Evolutionary conservation across 2,888 invertebrate genomes (phyloP).

Genomic region (Synanthedon vespiformis): DNA sequence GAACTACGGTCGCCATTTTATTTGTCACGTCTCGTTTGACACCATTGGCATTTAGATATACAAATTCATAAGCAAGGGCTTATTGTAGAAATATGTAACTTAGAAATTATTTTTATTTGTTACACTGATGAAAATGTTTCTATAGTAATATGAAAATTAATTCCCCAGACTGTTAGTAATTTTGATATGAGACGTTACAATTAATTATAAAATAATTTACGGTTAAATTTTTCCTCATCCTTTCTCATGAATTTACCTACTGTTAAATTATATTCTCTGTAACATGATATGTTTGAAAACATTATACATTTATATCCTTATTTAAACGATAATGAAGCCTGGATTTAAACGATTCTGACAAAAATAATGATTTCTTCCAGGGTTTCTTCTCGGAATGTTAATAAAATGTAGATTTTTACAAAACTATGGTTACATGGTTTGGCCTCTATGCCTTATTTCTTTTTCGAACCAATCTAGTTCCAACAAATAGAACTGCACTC

Average conservation of each 20-base stretch:
- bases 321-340: no score
- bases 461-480: constrained; percentile 7
- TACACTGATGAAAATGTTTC: not conserved
- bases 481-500: constrained; percentile 13
- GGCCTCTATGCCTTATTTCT: not conserved
- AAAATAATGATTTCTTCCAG: no score
- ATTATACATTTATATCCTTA: no score
- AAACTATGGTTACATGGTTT: not conserved
- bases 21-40: constrained; percentile 57
- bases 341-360: no score
- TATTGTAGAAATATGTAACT: not conserved
- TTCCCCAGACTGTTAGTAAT: not conserved
- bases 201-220: no score
- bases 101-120: not conserved
- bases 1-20: constrained; percentile 39
- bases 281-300: no score
- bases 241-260: no score
- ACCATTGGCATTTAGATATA: constrained; percentile 13
- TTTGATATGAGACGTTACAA: no score
- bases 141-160: not conserved
- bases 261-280: no score
- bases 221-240: no score
- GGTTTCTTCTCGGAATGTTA: no score
- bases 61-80: constrained; percentile 2
- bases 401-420: no score